phyloP scores from a whole-genome alignment of 2,113 vertebrate species.

The Calyptomena viridis region DNA sequence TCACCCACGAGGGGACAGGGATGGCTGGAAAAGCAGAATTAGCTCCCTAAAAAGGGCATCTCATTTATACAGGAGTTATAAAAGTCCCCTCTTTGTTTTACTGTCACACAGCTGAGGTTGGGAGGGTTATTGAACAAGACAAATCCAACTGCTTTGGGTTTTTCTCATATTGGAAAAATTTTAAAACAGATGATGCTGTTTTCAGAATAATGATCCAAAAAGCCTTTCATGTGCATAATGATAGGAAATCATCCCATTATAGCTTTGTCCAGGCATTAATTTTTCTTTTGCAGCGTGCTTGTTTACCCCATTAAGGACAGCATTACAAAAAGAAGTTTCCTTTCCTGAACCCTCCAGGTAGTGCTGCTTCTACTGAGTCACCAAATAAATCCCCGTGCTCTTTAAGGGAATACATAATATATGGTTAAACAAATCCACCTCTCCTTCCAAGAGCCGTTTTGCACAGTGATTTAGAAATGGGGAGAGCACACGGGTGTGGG shows the following conservation, averaged over 20 bases:
- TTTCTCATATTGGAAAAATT: background rate
- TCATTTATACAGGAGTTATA: conserved; percentile 13
- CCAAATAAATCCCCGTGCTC: background rate
- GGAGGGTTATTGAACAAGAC: background rate
- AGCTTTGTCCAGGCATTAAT: background rate
- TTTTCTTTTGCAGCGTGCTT: background rate
- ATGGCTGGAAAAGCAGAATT: background rate
- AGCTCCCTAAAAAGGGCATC: conserved; percentile 41
- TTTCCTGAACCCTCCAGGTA: background rate
- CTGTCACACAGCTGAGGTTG: background rate
- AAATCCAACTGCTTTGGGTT: conserved; percentile 27
- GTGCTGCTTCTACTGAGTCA: background rate
- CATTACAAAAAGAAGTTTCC: background rate
- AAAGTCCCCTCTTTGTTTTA: background rate
- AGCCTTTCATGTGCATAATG: background rate
- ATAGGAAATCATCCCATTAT: background rate
- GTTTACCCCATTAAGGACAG: background rate
- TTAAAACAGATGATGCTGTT: background rate
- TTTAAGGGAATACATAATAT: background rate
- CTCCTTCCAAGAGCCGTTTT: background rate
- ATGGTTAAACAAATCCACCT: background rate
- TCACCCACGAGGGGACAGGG: conserved; percentile 57
- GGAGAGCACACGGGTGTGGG: background rate
- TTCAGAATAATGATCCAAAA: background rate
- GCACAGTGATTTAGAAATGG: background rate